Evolutionary conservation across 2,113 vertebrate genomes (phyloP).

Genomic region (Malurus melanocephalus): DNA sequence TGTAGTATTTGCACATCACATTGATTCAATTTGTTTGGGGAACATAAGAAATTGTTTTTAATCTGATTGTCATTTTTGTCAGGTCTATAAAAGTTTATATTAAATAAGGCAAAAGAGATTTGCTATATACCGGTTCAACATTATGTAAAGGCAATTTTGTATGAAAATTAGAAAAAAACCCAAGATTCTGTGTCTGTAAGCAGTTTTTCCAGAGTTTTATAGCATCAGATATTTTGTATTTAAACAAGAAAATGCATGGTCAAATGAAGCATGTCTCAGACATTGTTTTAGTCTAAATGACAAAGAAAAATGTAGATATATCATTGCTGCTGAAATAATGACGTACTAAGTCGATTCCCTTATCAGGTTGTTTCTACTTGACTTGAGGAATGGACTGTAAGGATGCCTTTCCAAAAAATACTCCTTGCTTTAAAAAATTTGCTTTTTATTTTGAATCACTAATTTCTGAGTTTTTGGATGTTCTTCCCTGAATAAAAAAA

Average conservation of each 20-base stretch:
- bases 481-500: background rate
- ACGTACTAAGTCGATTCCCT: background rate
- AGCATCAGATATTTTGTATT: background rate
- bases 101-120: constrained; percentile 23
- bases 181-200: background rate
- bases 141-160: background rate
- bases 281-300: background rate
- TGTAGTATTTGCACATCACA: background rate
- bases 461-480: background rate
- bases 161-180: background rate
- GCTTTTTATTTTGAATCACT: background rate
- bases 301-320: background rate
- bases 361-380: background rate
- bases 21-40: background rate
- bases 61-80: constrained; percentile 31
- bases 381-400: background rate
- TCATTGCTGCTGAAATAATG: background rate
- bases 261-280: background rate
- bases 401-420: background rate
- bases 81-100: constrained; percentile 24
- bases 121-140: background rate
- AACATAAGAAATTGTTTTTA: background rate
- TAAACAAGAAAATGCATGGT: background rate
- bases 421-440: background rate
- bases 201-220: background rate